Base-by-base conservation (phyloP, 2,797 vertebrate species). In the Sebastes oblongus region DNA sequence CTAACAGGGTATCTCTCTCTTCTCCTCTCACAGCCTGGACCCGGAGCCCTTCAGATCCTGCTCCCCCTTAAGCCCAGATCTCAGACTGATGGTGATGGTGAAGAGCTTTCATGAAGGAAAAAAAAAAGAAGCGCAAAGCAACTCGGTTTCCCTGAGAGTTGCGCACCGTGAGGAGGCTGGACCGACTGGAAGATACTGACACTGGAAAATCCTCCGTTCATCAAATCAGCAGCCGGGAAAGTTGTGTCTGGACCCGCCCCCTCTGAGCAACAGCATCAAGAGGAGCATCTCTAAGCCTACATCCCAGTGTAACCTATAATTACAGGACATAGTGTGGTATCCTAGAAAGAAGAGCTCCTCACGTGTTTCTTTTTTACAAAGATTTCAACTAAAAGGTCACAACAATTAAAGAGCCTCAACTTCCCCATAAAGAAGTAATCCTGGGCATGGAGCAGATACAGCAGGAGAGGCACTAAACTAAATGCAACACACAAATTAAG, bases 131-230 rank as follows among this genome's bases (percentile, higher is more conserved):
- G 91, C 93, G 77, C 87, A 91, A 90, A 91, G 90, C 91, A 83
- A 83, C 93, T 91, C 90, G 89, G 91, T 78, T 94, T 52, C 95
- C 95, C 94, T 93, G 95, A 92, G 96, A 95, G 94, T 88, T 95
- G 95, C 93, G 94, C 95, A 93, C 94, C 91, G 95, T 92, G 83
- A 96, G 93, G 95, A 97, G 97, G 97, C 95, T 95, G 97, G 97
- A 94, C 93, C 89, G 82, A 77, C 78, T 78, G 72, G 69, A 79
- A 85, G 87, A 92, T 94, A 96, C 84, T 93, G 96, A 95, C 96
- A 95, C 82, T 91, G 90, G 91, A 92, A 93, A 93, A 84, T 92
- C 89, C 90, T 89, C 91, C 78, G 82, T 54, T 91, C 91, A 93
- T 95, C 97, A 96, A 98, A 98, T 97, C 95, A 96, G 89, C 72